These are phyloP conservation scores for Pseudochaenichthys georgianus DNA, from an alignment of 2,797 vertebrate genomes.

Conservation along the genomic window DNA sequence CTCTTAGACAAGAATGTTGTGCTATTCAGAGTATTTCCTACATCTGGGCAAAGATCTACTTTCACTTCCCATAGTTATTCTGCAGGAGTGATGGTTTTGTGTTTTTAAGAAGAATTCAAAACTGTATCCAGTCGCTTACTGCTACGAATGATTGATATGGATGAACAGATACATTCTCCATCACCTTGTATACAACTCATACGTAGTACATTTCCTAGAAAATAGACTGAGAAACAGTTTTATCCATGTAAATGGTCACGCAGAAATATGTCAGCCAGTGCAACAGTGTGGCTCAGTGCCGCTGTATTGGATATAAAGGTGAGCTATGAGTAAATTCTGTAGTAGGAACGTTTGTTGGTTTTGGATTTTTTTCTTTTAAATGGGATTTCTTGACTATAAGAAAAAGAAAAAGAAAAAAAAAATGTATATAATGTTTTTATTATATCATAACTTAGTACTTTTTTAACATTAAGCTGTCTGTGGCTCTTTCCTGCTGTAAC, in stretches of 20 bases:
- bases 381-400: neutral
- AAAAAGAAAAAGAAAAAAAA: too few relatives aligned
- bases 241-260: neutral
- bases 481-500: too few relatives aligned
- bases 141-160: neutral
- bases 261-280: neutral
- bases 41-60: neutral
- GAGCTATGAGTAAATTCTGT: neutral
- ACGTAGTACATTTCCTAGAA: too few relatives aligned
- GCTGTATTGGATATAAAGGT: neutral
- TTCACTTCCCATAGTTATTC: neutral
- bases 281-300: neutral
- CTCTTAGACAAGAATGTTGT: neutral
- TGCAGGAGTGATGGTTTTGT: neutral
- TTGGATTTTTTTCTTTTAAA: neutral
- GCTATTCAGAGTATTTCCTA: slow-evolving; percentile 10
- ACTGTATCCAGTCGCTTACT: neutral
- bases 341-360: neutral
- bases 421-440: too few relatives aligned
- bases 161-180: too few relatives aligned
- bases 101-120: neutral
- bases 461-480: too few relatives aligned
- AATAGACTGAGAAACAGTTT: neutral
- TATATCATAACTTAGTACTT: too few relatives aligned
- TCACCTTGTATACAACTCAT: too few relatives aligned